Evolutionary conservation across 2,797 vertebrate species (phyloP), one percentile per base, ranked within the genome.

Genomic region (Spinibarbus caldwelli): DNA sequence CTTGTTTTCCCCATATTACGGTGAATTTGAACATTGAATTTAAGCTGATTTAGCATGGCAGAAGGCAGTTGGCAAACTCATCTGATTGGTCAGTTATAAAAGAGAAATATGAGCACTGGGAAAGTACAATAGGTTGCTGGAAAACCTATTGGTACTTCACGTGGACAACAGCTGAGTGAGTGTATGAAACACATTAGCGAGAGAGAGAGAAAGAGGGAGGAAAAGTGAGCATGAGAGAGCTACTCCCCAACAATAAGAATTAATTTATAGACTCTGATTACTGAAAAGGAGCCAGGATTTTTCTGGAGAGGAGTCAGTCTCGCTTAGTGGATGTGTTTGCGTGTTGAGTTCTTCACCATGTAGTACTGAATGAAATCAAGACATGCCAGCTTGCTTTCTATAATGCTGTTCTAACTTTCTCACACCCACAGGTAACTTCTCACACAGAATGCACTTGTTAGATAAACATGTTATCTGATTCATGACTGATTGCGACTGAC

Each of bases 231-330:
- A 52, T 71, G 64, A 85, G 59, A 19, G 68, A 49, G 73, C 31
- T 77, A 57, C 83, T 70, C 83, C 83, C 49, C 36, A 78, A 70
- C 85, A 86, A 85, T 86, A 90, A 87, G 81, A 82, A 80, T 87
- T 83, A 83, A 86, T 90, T 88, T 88, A 90, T 88, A 87, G 84
- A 62, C 82, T 71, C 71, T 81, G 54, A 86, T 77, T 84, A 67
- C 78, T 88, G 84, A 68, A 80, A 86, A 84, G 87, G 84, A 90
- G 87, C 86, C 89, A 87, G 71, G 54, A 67, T 78, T 86, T 83
- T 86, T 77, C 75, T 77, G 47, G 64, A 84, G 83, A 89, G 86
- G 85, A 89, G 87, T 85, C 87, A 85, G 86, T 88, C 84, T 87
- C 87, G 78, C 87, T 88, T 84, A 23, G 34, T 29, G 47, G 8